phyloP scores from a whole-genome alignment of 2,113 vertebrate genomes.

The Gnathonemus longibarbis region DNA sequence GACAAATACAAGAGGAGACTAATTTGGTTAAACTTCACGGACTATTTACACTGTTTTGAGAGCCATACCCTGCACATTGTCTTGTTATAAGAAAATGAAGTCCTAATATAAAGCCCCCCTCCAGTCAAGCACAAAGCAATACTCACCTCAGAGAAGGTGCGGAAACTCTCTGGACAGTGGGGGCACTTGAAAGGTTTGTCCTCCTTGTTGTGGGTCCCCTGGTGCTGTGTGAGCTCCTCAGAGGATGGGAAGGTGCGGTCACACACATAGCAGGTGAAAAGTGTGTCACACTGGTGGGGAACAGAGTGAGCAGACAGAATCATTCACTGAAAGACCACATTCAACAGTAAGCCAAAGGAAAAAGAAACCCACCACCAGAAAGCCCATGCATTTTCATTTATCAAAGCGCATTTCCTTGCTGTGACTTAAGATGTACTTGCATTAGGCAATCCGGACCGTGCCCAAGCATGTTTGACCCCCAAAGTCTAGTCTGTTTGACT shows the following conservation, averaged over 20 bases:
- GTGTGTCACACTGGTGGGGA: conserved; percentile 59
- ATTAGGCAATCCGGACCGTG: not conserved
- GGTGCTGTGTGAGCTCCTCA: conserved; percentile 65
- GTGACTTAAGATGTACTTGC: not conserved
- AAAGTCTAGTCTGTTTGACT: not conserved
- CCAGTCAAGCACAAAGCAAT: not conserved
- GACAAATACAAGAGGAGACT: not conserved
- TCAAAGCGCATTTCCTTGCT: not conserved
- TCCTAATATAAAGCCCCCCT: not conserved
- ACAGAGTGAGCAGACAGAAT: not conserved
- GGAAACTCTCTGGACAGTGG: conserved; percentile 65
- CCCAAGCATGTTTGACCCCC: not conserved
- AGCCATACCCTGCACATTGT: not conserved
- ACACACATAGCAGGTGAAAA: conserved; percentile 71
- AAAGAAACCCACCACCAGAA: not conserved
- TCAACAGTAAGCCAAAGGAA: not conserved
- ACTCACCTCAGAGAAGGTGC: conserved; percentile 65
- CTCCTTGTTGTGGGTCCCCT: conserved; percentile 68
- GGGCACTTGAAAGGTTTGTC: conserved; percentile 71
- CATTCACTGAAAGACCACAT: not conserved
- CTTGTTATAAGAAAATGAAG: not conserved
- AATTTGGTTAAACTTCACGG: not conserved
- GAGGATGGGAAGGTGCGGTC: conserved; percentile 64
- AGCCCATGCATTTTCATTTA: not conserved
- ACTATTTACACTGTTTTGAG: not conserved